Evolutionary conservation across 2,888 invertebrate genomes (phyloP).

Genomic region (Bedellia somnulentella): DNA sequence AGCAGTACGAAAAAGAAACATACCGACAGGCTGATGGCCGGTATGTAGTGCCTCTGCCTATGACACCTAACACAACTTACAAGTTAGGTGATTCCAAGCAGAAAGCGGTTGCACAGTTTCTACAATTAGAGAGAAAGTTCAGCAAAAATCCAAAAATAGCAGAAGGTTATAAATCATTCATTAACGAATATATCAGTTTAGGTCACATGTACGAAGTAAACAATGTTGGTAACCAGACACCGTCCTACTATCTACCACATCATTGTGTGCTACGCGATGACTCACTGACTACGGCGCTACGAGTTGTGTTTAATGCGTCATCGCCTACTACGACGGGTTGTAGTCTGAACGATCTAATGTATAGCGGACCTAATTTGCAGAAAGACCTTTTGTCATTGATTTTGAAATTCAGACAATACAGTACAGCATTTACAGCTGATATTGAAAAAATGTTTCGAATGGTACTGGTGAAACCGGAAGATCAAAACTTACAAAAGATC

Average conservation of each 20-base stretch:
- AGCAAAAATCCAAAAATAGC: not conserved
- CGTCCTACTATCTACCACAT: constrained; percentile 6
- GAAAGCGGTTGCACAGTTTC: not conserved
- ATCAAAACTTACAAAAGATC: constrained; percentile 6
- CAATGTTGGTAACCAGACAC: too few species aligned
- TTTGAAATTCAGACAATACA: constrained; percentile 9
- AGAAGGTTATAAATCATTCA: not conserved
- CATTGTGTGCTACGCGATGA: constrained; percentile 6
- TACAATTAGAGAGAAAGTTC: too few species aligned
- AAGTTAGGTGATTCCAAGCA: not conserved
- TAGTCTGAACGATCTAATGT: constrained; percentile 11
- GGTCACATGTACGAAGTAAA: not conserved
- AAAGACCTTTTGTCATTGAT: constrained; percentile 9
- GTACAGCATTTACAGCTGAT: constrained; percentile 8
- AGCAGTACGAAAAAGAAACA: too few species aligned
- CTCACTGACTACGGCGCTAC: constrained; percentile 8
- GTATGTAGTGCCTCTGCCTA: too few species aligned
- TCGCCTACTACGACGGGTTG: constrained; percentile 8
- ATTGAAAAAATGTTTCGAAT: constrained; percentile 10
- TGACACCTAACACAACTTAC: too few species aligned
- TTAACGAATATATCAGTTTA: not conserved
- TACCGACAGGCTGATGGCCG: too few species aligned
- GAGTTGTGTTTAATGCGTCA: constrained; percentile 11
- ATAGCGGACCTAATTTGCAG: constrained; percentile 9
- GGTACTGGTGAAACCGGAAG: constrained; percentile 5